Evolutionary conservation across 1,140 invertebrate species (phyloP).

Genomic region (Phymorhynchus buccinoides): DNA sequence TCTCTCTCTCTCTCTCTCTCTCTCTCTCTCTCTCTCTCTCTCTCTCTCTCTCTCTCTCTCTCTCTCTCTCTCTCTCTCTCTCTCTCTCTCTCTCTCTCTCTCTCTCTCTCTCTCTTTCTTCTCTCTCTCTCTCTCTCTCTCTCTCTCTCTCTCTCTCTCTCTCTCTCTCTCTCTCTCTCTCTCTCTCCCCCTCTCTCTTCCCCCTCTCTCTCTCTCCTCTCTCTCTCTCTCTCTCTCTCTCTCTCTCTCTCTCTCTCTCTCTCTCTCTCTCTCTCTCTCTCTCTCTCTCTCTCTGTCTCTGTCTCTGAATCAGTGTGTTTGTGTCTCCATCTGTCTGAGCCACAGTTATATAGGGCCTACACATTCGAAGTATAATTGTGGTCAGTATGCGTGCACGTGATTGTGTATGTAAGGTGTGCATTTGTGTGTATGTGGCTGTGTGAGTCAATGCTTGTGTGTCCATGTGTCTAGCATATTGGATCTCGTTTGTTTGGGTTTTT

Average conservation of each 20-base stretch:
- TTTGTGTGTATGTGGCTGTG: neutral
- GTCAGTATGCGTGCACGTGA: no score
- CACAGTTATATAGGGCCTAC: no score
- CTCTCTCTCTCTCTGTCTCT: neutral
- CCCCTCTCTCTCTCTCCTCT: neutral
- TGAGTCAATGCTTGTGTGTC: neutral
- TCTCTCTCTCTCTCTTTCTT: neutral
- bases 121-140: neutral
- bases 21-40: neutral
- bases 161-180: constrained; percentile 4
- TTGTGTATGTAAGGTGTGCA: no score
- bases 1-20: no score
- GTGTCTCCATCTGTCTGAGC: neutral
- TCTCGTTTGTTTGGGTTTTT: neutral
- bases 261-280: constrained; percentile 18
- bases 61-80: neutral
- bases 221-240: neutral
- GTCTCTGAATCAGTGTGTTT: neutral
- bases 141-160: neutral
- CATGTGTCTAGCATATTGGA: no score
- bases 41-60: neutral
- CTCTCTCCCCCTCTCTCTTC: neutral
- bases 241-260: neutral
- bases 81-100: neutral
- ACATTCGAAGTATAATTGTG: no score